These are phyloP conservation scores for Oceanites oceanicus DNA, from an alignment of 2,113 vertebrate species.

Conservation along the genomic window DNA sequence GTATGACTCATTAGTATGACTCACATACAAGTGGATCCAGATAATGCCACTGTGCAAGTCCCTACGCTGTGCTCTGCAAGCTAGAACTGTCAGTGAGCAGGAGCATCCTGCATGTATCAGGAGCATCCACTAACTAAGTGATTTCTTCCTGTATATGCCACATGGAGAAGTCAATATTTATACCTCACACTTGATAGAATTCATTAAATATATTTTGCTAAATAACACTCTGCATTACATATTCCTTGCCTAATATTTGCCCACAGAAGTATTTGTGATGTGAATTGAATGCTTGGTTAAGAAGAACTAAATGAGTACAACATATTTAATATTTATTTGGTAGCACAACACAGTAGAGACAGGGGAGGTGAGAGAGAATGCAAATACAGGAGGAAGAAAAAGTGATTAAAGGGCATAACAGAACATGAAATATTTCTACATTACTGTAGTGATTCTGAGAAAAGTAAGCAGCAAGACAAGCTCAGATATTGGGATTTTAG, in stretches of 20 bases:
- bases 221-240: slow-evolving; percentile 22
- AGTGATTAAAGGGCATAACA: background rate
- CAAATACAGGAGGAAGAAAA: slow-evolving; percentile 9
- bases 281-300: slow-evolving; percentile 25
- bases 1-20: background rate
- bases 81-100: background rate
- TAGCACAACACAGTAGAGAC: background rate
- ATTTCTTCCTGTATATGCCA: slow-evolving; percentile 6
- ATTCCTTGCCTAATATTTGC: slow-evolving; percentile 54
- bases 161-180: slow-evolving; percentile 54
- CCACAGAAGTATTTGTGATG: slow-evolving; percentile 31
- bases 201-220: slow-evolving; percentile 56
- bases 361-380: background rate
- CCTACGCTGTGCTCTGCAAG: background rate
- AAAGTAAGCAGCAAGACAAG: background rate
- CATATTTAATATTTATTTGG: slow-evolving; percentile 65
- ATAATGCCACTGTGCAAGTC: background rate
- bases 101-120: background rate
- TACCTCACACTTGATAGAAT: slow-evolving; percentile 2
- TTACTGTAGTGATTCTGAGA: background rate
- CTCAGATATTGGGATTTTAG: background rate
- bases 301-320: slow-evolving; percentile 31
- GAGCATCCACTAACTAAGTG: background rate
- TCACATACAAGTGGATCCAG: background rate
- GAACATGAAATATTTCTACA: background rate